A percentile compares a stretch with the other conserved stretches of the same genome.
Conservation (phyloP, 1,140 invertebrate species). For the Trinorchestia longiramus region DNA sequence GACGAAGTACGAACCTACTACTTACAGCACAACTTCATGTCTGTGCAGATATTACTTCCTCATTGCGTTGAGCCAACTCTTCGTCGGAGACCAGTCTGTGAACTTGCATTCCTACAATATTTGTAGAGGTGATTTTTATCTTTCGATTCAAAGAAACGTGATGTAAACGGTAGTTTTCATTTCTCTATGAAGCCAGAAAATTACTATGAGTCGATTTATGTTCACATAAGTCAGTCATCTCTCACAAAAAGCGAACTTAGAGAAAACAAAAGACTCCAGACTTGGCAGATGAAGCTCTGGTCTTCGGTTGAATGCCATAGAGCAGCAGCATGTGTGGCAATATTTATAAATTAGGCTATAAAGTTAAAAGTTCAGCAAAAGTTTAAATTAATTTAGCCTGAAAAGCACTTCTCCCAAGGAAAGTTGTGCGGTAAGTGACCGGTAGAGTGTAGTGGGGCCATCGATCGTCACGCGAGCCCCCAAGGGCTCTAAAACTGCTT, state of each 20-base stretch:
- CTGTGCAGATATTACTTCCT: too few species aligned
- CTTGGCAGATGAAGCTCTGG: background rate
- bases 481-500: background rate
- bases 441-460: background rate
- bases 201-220: background rate
- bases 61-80: too few species aligned
- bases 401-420: slow-evolving; percentile 1
- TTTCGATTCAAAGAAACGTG: background rate
- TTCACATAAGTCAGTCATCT: background rate
- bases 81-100: too few species aligned
- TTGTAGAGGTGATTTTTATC: background rate
- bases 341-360: slow-evolving; percentile 46
- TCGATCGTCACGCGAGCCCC: slow-evolving; percentile 29
- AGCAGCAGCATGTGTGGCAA: background rate
- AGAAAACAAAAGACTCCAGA: background rate
- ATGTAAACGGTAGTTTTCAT: background rate
- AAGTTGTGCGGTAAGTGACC: slow-evolving; percentile 51
- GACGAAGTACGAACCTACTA: too few species aligned
- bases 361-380: slow-evolving; percentile 47
- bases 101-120: too few species aligned
- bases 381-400: slow-evolving; percentile 49
- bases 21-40: too few species aligned
- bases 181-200: background rate
- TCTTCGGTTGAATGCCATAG: background rate
- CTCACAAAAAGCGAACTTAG: background rate